A percentile compares a stretch with the other conserved stretches of the same genome.
Conservation (phyloP, 2,888 invertebrate species). For the Spisula solida region DNA sequence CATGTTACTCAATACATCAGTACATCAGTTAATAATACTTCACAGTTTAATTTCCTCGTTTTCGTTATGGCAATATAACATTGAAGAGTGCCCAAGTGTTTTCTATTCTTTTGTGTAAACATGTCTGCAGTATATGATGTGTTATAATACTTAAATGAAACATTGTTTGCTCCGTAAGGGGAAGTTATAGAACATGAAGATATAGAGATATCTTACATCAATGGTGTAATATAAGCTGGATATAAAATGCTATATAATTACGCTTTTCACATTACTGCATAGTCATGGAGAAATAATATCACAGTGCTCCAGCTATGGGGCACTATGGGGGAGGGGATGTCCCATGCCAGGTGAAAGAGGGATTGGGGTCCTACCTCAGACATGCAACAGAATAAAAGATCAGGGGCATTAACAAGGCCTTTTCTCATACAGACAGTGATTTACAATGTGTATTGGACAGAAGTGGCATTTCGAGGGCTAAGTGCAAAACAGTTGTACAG, state of each 20-base stretch:
- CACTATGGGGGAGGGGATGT: no score
- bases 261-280: neutral
- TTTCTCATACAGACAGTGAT: no score
- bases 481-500: no score
- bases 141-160: neutral
- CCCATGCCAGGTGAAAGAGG: no score
- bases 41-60: neutral
- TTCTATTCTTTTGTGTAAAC: neutral
- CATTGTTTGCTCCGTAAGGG: neutral
- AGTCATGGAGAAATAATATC: neutral
- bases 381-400: neutral
- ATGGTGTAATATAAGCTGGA: neutral
- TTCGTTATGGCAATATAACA: neutral
- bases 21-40: no score
- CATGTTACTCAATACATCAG: neutral
- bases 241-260: neutral
- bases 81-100: neutral
- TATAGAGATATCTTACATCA: neutral
- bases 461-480: no score
- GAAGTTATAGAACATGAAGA: neutral
- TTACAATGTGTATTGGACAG: no score
- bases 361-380: no score
- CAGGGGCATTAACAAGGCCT: neutral
- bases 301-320: no score
- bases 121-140: no score